Conservation (phyloP, 2,113 vertebrate genomes). For the Myodes glareolus region DNA sequence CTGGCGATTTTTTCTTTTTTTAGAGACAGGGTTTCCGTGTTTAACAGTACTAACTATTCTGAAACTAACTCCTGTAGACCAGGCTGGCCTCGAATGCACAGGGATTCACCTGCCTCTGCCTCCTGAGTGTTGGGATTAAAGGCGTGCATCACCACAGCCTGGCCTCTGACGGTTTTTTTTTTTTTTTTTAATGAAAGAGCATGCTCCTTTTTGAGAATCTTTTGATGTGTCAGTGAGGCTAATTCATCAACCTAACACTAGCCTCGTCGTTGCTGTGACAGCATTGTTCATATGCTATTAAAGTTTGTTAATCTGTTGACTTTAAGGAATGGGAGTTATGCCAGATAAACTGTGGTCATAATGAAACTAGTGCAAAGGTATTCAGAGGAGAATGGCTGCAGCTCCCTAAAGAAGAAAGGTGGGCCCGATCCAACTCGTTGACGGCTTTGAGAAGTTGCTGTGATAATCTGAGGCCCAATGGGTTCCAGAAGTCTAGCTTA, state of each 20-base stretch:
- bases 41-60: no score
- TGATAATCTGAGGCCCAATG: neutral
- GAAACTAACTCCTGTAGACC: no score
- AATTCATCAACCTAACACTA: neutral
- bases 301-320: neutral
- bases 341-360: neutral
- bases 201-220: neutral
- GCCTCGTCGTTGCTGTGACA: neutral
- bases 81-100: no score
- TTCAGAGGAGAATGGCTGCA: no score
- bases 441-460: neutral
- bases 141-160: no score
- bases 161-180: no score
- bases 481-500: conserved; percentile 31
- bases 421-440: neutral
- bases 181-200: neutral
- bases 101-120: no score
- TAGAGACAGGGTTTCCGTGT: no score
- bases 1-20: no score
- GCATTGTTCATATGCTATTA: neutral
- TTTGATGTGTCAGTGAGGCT: neutral
- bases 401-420: neutral
- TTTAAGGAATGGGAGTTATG: neutral
- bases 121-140: no score
- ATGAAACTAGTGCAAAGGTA: neutral